phyloP scores from a whole-genome alignment of 2,113 vertebrate genomes.

The Equus quagga region DNA sequence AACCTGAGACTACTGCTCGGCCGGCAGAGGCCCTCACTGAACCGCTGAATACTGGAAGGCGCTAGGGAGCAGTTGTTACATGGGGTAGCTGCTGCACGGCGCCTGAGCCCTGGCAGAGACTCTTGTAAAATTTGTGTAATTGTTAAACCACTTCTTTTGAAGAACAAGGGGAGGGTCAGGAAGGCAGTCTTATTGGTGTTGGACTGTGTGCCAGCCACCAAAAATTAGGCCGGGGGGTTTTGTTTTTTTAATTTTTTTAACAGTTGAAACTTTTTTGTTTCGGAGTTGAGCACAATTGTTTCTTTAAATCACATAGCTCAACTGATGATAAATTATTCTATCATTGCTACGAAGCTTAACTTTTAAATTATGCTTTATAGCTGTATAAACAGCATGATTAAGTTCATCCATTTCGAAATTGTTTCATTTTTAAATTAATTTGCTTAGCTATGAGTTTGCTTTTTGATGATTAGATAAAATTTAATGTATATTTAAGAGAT shows the following conservation, averaged over 20 bases:
- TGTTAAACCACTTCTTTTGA: not conserved
- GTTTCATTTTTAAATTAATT: slow-evolving; percentile 53
- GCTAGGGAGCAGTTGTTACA: accelerated
- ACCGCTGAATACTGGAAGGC: slow-evolving; percentile 84
- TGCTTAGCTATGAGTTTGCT: slow-evolving; percentile 16
- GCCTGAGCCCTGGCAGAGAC: not conserved
- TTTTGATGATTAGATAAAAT: slow-evolving; percentile 23
- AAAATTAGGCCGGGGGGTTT: not conserved
- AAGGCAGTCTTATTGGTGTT: not conserved
- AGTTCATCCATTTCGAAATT: slow-evolving; percentile 16
- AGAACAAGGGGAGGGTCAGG: not conserved
- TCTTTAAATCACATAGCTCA: slow-evolving; percentile 25
- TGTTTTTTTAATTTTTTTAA: not conserved
- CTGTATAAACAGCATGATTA: slow-evolving; percentile 6
- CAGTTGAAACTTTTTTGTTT: slow-evolving; percentile 1
- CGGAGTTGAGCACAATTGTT: not conserved
- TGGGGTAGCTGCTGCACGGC: not conserved
- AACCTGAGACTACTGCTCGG: not conserved
- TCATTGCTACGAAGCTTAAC: not conserved
- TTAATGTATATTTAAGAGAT: slow-evolving; percentile 48
- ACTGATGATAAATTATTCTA: not conserved
- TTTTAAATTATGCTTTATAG: slow-evolving; percentile 21
- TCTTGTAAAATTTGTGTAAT: not conserved
- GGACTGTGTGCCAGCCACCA: not conserved
- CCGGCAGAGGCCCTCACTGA: slow-evolving; percentile 79